Evolutionary conservation across 2,113 vertebrate genomes (phyloP).

Genomic region (Cheirogaleus medius): DNA sequence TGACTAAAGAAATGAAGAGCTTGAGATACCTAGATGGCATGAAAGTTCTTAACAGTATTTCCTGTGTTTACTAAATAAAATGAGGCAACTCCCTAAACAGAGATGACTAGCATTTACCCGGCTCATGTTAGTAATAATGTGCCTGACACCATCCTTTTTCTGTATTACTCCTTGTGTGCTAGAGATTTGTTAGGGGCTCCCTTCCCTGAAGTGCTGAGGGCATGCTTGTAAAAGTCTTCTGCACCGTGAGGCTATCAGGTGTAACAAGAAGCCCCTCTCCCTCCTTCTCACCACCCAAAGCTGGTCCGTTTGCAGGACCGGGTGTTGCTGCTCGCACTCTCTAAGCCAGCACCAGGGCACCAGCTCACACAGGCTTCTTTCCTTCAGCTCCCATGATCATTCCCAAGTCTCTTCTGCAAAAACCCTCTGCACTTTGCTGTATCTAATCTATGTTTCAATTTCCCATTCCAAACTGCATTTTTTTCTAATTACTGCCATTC

Average conservation of each 20-base stretch:
- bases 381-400: neutral
- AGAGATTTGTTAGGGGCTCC: neutral
- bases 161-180: neutral
- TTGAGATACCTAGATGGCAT: neutral
- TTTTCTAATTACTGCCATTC: neutral
- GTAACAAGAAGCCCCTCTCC: accelerated
- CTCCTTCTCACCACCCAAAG: no score
- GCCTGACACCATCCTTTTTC: no score
- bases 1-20: neutral
- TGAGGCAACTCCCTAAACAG: neutral
- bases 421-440: neutral
- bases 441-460: neutral
- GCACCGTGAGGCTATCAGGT: neutral
- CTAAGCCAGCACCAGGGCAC: no score
- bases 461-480: neutral
- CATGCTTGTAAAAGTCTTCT: neutral
- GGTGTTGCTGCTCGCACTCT: no score
- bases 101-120: neutral
- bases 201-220: neutral
- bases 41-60: neutral
- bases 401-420: neutral
- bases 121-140: neutral
- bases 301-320: no score
- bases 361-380: neutral
- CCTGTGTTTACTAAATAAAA: neutral